phyloP scores from a whole-genome alignment of 2,113 vertebrate species.

The Sylvia atricapilla region DNA sequence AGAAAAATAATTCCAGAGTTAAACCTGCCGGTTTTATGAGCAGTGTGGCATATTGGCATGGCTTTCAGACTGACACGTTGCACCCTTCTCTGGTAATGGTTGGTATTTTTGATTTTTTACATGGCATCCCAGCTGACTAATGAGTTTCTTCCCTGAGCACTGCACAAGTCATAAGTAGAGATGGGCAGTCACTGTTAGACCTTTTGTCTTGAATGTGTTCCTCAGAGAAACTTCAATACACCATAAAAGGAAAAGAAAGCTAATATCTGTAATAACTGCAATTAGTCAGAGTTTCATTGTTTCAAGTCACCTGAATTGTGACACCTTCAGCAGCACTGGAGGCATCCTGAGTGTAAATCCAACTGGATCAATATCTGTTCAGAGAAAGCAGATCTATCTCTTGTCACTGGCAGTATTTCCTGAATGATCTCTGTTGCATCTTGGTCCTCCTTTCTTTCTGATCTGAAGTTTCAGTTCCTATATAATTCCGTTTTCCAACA shows the following conservation, averaged over 20 bases:
- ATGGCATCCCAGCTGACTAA: not conserved
- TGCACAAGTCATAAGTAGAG: not conserved
- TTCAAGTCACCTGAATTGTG: conserved; percentile 2
- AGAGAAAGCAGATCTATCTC: not conserved
- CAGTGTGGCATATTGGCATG: not conserved
- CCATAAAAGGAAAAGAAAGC: not conserved
- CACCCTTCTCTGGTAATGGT: not conserved
- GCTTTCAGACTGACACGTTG: not conserved
- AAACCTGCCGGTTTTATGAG: not conserved
- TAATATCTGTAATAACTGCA: conserved; percentile 24
- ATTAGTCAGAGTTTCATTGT: conserved; percentile 33
- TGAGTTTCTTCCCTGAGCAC: not conserved
- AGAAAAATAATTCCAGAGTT: not conserved
- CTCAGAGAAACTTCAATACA: not conserved
- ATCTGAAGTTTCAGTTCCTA: not conserved
- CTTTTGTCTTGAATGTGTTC: not conserved
- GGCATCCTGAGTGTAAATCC: not conserved
- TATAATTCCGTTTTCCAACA: not conserved
- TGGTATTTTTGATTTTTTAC: not conserved
- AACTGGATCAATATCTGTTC: not conserved
- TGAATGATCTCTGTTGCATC: not conserved
- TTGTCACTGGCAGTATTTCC: not conserved
- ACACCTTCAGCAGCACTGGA: not conserved
- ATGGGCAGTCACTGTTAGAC: not conserved
- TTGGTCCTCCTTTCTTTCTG: not conserved